phyloP scores from a whole-genome alignment of 37 sponge, comb jelly and placozoan genomes.

The Eunapius fragilis region DNA sequence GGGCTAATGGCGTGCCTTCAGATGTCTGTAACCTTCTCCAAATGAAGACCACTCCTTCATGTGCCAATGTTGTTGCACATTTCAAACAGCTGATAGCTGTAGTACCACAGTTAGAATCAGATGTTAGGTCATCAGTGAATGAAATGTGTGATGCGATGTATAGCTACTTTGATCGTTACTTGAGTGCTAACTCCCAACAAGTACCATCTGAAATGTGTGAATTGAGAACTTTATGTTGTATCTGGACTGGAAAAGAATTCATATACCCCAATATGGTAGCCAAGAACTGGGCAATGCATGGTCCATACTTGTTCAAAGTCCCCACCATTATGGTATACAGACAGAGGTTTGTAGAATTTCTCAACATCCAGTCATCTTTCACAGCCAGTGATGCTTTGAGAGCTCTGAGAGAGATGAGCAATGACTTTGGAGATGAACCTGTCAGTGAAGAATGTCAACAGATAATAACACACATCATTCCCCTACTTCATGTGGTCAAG shows the following conservation, averaged over 20 bases:
- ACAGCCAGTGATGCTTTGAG: not conserved
- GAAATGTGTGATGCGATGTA: not conserved
- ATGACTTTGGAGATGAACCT: conserved; percentile 6
- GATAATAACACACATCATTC: not conserved
- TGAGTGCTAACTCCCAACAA: not conserved
- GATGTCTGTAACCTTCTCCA: not conserved
- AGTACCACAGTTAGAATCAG: not conserved
- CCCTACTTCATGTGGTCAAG: not conserved
- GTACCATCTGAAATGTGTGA: not conserved
- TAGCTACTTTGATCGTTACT: not conserved
- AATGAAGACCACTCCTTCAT: conserved; percentile 13
- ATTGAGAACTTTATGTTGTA: conserved; percentile 8
- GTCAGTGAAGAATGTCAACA: conserved; percentile 9
- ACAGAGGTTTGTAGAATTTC: not conserved
- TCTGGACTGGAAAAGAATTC: conserved; percentile 58
- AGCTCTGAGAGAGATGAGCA: not conserved
- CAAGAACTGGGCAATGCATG: conserved; percentile 12
- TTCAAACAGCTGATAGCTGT: conserved; percentile 18
- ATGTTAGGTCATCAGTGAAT: not conserved
- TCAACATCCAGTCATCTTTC: not conserved
- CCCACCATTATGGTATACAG: not conserved
- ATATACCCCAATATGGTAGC: conserved; percentile 11
- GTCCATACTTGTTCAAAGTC: conserved; percentile 30
- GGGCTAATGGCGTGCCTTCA: conserved; percentile 6
- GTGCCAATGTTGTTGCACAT: conserved; percentile 30